phyloP scores from a whole-genome alignment of 2,113 vertebrate genomes.

The Falcunculus frontatus region DNA sequence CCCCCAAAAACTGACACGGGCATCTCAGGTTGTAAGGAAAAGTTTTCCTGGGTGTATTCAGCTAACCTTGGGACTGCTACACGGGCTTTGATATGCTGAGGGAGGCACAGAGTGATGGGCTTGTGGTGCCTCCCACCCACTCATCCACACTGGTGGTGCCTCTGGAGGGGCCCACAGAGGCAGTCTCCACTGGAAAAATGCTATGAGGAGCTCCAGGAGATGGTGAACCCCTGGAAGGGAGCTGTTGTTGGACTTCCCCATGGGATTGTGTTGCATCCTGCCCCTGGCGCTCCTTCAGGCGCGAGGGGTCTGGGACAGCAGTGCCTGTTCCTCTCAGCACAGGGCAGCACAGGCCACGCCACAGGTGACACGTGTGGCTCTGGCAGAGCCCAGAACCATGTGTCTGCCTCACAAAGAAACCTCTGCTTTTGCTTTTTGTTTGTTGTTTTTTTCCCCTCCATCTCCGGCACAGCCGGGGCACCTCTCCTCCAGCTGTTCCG shows the following conservation, averaged over 20 bases:
- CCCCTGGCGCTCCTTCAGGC: neutral
- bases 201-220: neutral
- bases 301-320: fast-evolving
- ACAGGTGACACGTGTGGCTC: neutral
- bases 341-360: neutral
- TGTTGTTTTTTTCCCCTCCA: neutral
- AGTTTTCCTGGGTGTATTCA: neutral
- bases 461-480: neutral
- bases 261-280: neutral
- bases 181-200: neutral
- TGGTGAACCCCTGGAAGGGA: neutral
- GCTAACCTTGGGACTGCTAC: neutral
- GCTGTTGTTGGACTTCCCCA: neutral
- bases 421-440: neutral
- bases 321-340: fast-evolving
- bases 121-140: neutral
- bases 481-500: conserved; percentile 36
- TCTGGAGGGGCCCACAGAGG: fast-evolving
- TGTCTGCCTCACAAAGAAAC: conserved; percentile 20
- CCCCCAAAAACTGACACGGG: neutral
- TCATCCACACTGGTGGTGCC: neutral
- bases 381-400: neutral
- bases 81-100: neutral
- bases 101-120: fast-evolving
- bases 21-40: neutral